A percentile compares a stretch with the other conserved stretches of the same genome.
phyloP scores from a whole-genome alignment of 2,113 vertebrate genomes.

The Panurus biarmicus region DNA sequence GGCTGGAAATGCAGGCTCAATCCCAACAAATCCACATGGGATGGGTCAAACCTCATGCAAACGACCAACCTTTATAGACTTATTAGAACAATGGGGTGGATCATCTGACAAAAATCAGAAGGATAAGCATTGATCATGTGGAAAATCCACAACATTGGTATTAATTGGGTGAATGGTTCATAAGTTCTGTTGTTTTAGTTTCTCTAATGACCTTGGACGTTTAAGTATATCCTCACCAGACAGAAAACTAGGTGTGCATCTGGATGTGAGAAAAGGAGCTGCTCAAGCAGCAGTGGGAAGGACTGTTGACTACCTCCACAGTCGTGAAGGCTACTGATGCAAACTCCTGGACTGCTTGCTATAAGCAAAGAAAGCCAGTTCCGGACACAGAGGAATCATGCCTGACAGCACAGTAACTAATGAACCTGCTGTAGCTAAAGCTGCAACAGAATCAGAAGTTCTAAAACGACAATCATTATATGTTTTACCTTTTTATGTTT shows the following conservation, averaged over 20 bases:
- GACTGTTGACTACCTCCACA: neutral
- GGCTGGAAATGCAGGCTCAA: no score
- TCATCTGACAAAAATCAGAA: no score
- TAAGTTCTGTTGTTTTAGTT: neutral
- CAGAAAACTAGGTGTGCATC: neutral
- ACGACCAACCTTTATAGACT: no score
- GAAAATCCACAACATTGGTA: neutral
- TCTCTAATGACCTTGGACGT: neutral
- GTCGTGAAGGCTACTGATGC: neutral
- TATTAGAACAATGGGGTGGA: no score
- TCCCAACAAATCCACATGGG: no score
- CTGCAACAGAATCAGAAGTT: neutral
- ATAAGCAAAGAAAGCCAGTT: neutral
- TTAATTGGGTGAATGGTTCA: no score
- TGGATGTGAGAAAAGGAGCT: neutral
- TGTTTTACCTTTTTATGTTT: neutral
- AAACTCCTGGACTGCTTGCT: neutral
- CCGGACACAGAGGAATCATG: neutral
- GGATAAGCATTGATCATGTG: no score
- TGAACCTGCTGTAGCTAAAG: neutral
- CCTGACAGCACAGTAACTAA: neutral
- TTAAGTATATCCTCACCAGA: neutral
- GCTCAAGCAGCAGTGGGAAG: neutral
- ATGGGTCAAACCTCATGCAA: no score
- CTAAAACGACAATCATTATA: neutral